Base-by-base conservation (phyloP, 2,888 invertebrate species). In the Yponomeuta cagnagella region DNA sequence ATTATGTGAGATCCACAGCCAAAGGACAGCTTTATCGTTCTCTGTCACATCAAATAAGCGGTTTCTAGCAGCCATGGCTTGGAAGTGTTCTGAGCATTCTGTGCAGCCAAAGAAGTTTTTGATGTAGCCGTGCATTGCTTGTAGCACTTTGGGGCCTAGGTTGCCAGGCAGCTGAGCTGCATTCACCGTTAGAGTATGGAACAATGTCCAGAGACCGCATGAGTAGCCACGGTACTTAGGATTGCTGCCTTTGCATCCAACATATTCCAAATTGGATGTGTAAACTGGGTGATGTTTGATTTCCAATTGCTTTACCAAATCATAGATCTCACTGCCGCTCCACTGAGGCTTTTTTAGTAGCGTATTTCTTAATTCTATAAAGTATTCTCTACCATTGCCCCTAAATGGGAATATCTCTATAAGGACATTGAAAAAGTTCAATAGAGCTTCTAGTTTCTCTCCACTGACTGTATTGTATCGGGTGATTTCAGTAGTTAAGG, bases 1-100 rank as follows among this genome's bases (percentile, higher is more conserved):
- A 84, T 99, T 99, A 83, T 99, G 99, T 0, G 97, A 96, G 77
- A 93, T 93, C 99, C 99, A 99, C 37, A 99, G 88, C 98, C 98
- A 99, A 64, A 98, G 86, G 0, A 98, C 94, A 23, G 95, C 95
- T 73, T 97, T 96, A 72, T 96, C 94, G 76, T 94, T 94, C 70
- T 94, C 94, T 23, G 92, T 90, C 0, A 97, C 95, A 76, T 95
- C 94, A 80, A 94, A 93, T 73, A 96, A 93, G 80, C 95, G 94
- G 72, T 95, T 94, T 72, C 93, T 93, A 1, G 89, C 86, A 48
- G 98, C 96, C 97, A 98, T 98, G 73, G 94, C 93, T 82, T 96
- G 93, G 83, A 99, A 99, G 91, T 99, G 98, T 78, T 95, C 86
- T 1, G 97, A 94, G 83, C 99, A 99, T 73, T 97, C 97, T 3